Conservation (phyloP, 2,113 vertebrate species). For the Petrocephalus zakoni region DNA sequence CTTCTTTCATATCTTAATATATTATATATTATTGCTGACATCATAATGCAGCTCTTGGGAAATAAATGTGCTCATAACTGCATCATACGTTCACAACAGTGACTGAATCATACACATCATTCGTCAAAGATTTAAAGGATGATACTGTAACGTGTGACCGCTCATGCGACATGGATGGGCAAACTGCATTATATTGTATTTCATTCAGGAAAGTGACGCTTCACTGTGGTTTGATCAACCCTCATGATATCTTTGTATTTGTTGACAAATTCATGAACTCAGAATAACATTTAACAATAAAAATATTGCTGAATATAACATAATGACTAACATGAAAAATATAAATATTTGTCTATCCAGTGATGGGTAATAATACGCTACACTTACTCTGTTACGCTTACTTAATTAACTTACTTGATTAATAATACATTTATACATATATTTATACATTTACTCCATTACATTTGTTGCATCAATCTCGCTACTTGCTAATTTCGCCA, state of each 20-base stretch:
- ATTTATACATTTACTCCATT: neutral
- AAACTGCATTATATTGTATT: neutral
- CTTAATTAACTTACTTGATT: neutral
- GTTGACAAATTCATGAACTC: neutral
- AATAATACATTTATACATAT: too few relatives aligned
- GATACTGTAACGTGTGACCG: neutral
- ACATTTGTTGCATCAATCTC: neutral
- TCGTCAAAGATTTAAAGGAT: neutral
- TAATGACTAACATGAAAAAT: neutral
- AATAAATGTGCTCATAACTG: neutral
- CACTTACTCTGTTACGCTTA: neutral
- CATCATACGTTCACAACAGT: neutral
- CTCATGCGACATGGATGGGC: neutral
- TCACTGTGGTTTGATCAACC: neutral
- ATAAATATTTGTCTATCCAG: neutral
- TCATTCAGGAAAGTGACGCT: neutral
- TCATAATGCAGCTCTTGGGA: neutral
- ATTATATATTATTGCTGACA: too few relatives aligned
- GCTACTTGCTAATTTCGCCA: neutral
- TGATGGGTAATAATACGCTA: neutral
- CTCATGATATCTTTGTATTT: neutral
- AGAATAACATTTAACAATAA: neutral
- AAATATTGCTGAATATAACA: neutral
- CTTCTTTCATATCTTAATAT: neutral
- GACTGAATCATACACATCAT: neutral